Percentiles rank a stretch among this genome's conserved stretches.
Evolutionary conservation across 2,888 invertebrate genomes (phyloP).

Genomic region (Melinaea menophilus): DNA sequence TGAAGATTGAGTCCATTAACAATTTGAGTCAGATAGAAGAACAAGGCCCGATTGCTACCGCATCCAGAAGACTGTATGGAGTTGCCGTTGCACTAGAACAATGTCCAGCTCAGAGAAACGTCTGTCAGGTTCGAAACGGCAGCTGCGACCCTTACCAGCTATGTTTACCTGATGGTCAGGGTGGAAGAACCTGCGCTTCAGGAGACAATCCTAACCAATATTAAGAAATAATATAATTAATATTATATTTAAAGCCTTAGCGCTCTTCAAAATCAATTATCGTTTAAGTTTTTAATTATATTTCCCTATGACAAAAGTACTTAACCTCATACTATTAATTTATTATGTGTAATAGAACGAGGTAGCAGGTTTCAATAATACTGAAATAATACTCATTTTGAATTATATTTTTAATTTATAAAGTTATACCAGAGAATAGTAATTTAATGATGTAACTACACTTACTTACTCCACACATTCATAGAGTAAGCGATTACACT

Average conservation of each 20-base stretch:
- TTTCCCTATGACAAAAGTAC: too few relatives aligned
- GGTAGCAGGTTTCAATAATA: too few relatives aligned
- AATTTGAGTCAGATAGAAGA: conserved; percentile 75
- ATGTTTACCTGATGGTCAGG: conserved; percentile 87
- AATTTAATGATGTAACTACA: conserved; percentile 53
- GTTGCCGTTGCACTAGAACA: conserved; percentile 89
- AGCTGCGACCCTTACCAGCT: conserved; percentile 86
- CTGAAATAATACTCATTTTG: conserved; percentile 34
- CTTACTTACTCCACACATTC: conserved; percentile 11
- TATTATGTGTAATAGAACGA: too few relatives aligned
- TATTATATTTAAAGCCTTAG: too few relatives aligned
- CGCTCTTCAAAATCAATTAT: too few relatives aligned
- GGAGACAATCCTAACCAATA: conserved; percentile 44
- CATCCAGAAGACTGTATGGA: conserved; percentile 91
- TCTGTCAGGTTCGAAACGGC: conserved; percentile 88
- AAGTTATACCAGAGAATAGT: conserved; percentile 56
- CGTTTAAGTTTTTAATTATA: too few relatives aligned
- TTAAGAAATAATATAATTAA: too few relatives aligned
- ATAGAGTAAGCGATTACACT: neutral
- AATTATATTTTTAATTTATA: conserved; percentile 49
- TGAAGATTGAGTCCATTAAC: conserved; percentile 88
- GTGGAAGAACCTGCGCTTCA: conserved; percentile 83
- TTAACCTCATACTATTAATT: too few relatives aligned
- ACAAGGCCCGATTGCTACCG: conserved; percentile 87
- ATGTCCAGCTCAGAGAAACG: conserved; percentile 86